Conservation (phyloP, 2,888 invertebrate genomes). For the Neoaliturus tenellus region DNA sequence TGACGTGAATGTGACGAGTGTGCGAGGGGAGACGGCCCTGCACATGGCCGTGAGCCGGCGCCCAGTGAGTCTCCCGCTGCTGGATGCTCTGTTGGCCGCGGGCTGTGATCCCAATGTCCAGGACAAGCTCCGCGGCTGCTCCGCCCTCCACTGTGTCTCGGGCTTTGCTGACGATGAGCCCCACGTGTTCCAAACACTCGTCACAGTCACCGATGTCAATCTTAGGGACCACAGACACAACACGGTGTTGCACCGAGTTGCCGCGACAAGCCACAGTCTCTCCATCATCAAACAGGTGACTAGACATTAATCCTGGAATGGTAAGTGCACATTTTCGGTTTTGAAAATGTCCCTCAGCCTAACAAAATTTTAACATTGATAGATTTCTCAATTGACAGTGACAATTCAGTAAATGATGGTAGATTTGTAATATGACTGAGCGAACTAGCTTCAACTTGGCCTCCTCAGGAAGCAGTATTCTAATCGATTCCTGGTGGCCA, state of each 20-base stretch:
- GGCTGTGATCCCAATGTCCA: slow-evolving; percentile 67
- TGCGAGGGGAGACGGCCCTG: slow-evolving; percentile 71
- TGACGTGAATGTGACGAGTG: slow-evolving; percentile 70
- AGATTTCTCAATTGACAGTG: too few species aligned
- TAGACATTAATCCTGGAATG: too few species aligned
- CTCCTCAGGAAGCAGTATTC: too few species aligned
- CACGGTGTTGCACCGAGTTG: slow-evolving; percentile 70
- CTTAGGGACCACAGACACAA: slow-evolving; percentile 70
- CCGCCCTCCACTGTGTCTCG: slow-evolving; percentile 70
- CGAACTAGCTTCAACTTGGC: too few species aligned
- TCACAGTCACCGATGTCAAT: slow-evolving; percentile 69
- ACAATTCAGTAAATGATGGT: too few species aligned
- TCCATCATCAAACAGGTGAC: not conserved
- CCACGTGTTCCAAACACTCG: slow-evolving; percentile 68
- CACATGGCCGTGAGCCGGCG: slow-evolving; percentile 69
- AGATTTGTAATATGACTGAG: too few species aligned
- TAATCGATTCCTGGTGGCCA: too few species aligned
- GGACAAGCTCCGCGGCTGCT: slow-evolving; percentile 67
- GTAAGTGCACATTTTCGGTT: too few species aligned
- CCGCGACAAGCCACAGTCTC: slow-evolving; percentile 65
- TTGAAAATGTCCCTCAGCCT: too few species aligned
- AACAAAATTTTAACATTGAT: too few species aligned
- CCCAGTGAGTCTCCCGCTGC: slow-evolving; percentile 68
- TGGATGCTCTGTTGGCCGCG: slow-evolving; percentile 69
- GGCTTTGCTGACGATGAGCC: slow-evolving; percentile 69